Evolutionary conservation across 2,888 invertebrate species (phyloP).

Genomic region (Cephalotes varians): DNA sequence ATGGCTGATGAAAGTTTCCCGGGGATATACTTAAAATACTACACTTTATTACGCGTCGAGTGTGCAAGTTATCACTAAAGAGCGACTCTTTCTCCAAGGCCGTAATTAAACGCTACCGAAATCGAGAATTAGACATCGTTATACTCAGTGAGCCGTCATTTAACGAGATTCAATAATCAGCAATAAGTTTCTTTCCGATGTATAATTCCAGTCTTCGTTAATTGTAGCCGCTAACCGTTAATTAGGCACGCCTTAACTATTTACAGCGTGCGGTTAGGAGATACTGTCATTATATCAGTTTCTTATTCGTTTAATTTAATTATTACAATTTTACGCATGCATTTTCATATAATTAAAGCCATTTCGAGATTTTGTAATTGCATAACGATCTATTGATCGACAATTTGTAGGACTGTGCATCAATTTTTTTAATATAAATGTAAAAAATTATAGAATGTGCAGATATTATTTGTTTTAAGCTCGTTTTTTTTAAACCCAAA

Average conservation of each 20-base stretch:
- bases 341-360: neutral
- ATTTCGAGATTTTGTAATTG: conserved; percentile 7
- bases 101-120: conserved; percentile 25
- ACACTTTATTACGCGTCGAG: conserved; percentile 18
- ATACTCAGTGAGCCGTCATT: neutral
- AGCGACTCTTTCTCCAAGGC: neutral
- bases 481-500: neutral
- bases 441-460: neutral
- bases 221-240: conserved; percentile 3
- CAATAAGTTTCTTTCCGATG: neutral
- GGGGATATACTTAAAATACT: conserved; percentile 15
- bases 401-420: neutral
- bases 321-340: neutral
- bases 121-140: conserved; percentile 20
- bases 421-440: neutral
- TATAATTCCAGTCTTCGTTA: conserved; percentile 18
- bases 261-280: conserved; percentile 7
- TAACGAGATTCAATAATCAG: neutral
- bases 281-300: conserved; percentile 18
- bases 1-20: neutral
- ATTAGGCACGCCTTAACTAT: conserved; percentile 10
- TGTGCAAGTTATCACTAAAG: conserved; percentile 13
- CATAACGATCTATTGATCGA: neutral
- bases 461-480: neutral
- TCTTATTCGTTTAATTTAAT: neutral